Base-by-base conservation (phyloP, 2,113 vertebrate species). In the Dipodomys merriami region DNA sequence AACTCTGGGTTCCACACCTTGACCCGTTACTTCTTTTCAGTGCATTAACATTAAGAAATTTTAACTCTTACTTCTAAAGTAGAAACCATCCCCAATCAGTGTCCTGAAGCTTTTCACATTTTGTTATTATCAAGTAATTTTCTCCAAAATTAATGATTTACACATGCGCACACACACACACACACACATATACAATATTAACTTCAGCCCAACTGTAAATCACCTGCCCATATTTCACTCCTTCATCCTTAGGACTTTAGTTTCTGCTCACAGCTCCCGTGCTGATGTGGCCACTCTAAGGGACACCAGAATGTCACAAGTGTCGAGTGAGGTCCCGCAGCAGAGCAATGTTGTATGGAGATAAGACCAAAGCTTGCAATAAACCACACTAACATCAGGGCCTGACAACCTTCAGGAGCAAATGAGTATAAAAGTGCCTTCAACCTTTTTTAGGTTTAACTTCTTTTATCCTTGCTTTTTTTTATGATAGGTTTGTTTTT, bases 111-210 rank as follows among this genome's bases (percentile, higher is more conserved):
- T 76, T 44, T 91, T 23, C 23, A 71, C 12, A 30, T 72, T 22
- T 82, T 71, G n/a, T 74, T 88, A 90, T 84, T 87, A 83, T 82
- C 30, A 49, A 85, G 88, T 35, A 72, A 88, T n/a, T 80, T 27
- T 12, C 15, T 85, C 64, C 53, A 74, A 77, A 39, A 39, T 39
- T 39, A 39, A 39, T 39, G 39, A 39, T 39, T 39, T 39, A 6
- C 39, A n/a, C n/a, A n/a, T n/a, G n/a, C 4, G 6, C 5, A 39
- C 39, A 39, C 39, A 39, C 39, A 39, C 39, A 39, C 39, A 39
- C 5, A 39, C 39, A 39, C 39, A 39, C 5, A 39, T 39, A 39
- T 39, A 39, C 39, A 39, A 44, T 84, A 77, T 73, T 93, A 83
- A 86, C 78, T 83, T 88, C 83, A 79, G 27, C 15, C 5, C 62